These are phyloP conservation scores for Hemicordylus capensis DNA, from an alignment of 2,113 vertebrate species.

Conservation along the genomic window DNA sequence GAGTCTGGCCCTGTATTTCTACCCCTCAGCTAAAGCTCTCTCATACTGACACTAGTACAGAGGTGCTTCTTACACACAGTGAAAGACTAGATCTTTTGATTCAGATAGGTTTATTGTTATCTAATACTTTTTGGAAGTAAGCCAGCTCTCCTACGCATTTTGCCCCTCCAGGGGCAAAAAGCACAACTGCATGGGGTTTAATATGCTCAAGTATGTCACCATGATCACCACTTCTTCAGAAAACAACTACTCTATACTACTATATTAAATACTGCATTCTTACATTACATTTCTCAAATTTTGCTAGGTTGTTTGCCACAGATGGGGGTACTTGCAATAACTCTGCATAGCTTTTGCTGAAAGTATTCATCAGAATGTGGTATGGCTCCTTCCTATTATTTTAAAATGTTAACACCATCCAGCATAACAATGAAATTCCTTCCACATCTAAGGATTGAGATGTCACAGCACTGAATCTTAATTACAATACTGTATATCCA, in stretches of 20 bases:
- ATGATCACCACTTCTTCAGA: not conserved
- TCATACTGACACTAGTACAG: conserved; percentile 30
- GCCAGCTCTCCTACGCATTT: not conserved
- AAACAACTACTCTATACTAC: not conserved
- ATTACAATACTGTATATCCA: conserved; percentile 55
- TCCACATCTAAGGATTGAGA: not conserved
- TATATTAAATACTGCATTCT: too few relatives aligned
- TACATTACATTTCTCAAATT: too few relatives aligned
- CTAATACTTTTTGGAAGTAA: not conserved
- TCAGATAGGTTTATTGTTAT: conserved; percentile 1
- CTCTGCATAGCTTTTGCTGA: not conserved
- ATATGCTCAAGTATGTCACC: not conserved
- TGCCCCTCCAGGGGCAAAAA: not conserved
- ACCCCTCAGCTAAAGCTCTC: not conserved
- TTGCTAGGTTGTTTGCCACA: not conserved
- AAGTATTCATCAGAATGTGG: not conserved
- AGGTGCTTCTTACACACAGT: conserved; percentile 7
- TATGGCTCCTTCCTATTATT: accelerated
- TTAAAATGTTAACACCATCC: not conserved
- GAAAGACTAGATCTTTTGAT: not conserved
- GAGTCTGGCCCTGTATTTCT: not conserved
- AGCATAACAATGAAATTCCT: not conserved
- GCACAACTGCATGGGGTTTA: not conserved
- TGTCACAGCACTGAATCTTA: conserved; percentile 47
- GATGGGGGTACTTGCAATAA: not conserved